Percentiles rank a stretch among this genome's conserved stretches.
These are phyloP conservation scores for Mirounga angustirostris DNA, from an alignment of 2,113 vertebrate species.

Conservation along the genomic window DNA sequence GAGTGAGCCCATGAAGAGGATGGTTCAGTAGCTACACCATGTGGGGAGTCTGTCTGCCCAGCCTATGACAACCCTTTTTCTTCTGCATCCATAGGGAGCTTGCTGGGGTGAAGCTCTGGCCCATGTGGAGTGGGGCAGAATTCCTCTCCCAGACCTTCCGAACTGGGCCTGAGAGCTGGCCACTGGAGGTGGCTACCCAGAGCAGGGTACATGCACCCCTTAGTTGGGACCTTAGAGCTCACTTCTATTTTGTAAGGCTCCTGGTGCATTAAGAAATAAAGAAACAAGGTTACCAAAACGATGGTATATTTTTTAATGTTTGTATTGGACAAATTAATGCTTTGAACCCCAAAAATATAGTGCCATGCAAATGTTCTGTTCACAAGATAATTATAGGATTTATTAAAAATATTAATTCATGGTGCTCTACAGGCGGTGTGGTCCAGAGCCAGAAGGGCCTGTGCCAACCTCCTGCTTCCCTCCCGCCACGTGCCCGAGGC, in stretches of 20 bases:
- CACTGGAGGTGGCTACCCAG: not conserved
- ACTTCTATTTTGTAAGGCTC: not conserved
- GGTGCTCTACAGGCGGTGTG: constrained; percentile 74
- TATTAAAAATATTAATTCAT: constrained; percentile 84
- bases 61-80: not conserved
- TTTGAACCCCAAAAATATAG: constrained; percentile 68
- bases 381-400: constrained; percentile 82
- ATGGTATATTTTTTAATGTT: constrained; percentile 73
- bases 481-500: not conserved
- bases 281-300: not conserved
- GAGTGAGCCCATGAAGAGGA: not conserved
- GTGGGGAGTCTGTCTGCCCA: not conserved
- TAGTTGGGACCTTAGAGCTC: not conserved
- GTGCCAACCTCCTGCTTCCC: constrained; percentile 62
- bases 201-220: not conserved
- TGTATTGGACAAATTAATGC: constrained; percentile 81
- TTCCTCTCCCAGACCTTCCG: not conserved
- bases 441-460: constrained; percentile 70
- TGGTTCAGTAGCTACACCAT: accelerated
- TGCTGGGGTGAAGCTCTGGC: not conserved
- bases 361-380: constrained; percentile 77
- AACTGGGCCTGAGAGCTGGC: not conserved
- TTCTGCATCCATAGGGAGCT: not conserved
- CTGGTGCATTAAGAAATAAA: constrained; percentile 30
- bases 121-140: not conserved